Evolutionary conservation across 2,113 vertebrate genomes (phyloP), one percentile per base, ranked within the genome.

Genomic region (Aptenodytes forsteri): DNA sequence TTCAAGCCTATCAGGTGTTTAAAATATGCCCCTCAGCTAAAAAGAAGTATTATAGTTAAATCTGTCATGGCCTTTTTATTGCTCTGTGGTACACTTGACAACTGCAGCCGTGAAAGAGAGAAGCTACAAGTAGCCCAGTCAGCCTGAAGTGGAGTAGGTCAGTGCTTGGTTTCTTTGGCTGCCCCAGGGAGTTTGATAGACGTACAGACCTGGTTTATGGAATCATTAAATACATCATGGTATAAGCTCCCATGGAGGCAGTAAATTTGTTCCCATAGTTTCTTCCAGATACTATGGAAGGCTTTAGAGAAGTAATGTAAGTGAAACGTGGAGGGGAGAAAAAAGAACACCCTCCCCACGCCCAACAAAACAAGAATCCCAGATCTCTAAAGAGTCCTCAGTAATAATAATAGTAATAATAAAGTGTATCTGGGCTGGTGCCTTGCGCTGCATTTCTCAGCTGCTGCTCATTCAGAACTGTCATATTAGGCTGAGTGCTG

Each of bases 391-490:
- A 96, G 98, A 97, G 95, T 98, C 75, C n/a, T 96, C 82, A 88
- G 90, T 96, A 97, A 96, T 98, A 98, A 97, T 96, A 97, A 92
- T 96, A 96, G 95, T 96, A 96, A 96, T 96, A 97, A 87, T 92
- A 96, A 97, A 98, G 96, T 95, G 95, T 94, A 97, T 97, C 97
- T 98, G 94, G 96, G 96, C 70, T 98, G 86, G 56, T 97, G 92
- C 94, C 96, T 98, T 96, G 79, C 49, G 26, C 96, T 89, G 89
- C 69, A 16, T 95, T 80, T 93, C 93, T 98, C 90, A 79, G 66
- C 97, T 99, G 98, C 98, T 97, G 83, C 83, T 90, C 87, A 40
- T 98, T 98, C 98, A 98, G 84, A 93, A 66, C 96, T 98, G 97
- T 97, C 97, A 96, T 78, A 78, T 97, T 81, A 72, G 82, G 62